A percentile compares a stretch with the other conserved stretches of the same genome.
Evolutionary conservation across 2,888 invertebrate genomes (phyloP).

Genomic region (Oithona nana): DNA sequence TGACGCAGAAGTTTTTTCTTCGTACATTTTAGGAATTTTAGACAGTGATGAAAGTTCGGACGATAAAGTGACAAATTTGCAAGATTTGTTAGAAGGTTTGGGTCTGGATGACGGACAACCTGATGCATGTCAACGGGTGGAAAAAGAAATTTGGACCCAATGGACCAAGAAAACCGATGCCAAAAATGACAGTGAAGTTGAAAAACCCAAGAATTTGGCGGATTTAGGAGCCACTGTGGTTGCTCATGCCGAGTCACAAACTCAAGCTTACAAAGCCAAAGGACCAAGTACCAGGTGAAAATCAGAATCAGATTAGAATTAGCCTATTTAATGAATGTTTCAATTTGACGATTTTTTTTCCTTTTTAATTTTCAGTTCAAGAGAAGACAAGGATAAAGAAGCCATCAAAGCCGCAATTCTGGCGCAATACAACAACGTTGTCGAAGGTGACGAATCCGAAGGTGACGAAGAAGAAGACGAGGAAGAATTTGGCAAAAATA

Average conservation of each 20-base stretch:
- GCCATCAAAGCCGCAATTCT: conserved; percentile 11
- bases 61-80: background rate
- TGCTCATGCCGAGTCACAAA: background rate
- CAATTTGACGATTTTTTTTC: too few species aligned
- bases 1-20: background rate
- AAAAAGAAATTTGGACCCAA: background rate
- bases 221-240: background rate
- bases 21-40: conserved; percentile 9
- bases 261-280: background rate
- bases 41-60: background rate
- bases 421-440: background rate
- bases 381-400: background rate
- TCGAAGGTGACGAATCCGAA: background rate
- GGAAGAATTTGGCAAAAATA: background rate
- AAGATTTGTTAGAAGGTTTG: background rate
- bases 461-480: conserved; percentile 6
- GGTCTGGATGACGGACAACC: background rate
- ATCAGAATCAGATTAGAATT: too few species aligned
- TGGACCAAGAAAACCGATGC: background rate
- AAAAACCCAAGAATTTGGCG: too few species aligned
- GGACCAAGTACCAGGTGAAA: too few species aligned
- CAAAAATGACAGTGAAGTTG: background rate
- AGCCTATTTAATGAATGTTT: too few species aligned
- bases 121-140: background rate
- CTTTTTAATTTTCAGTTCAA: background rate